These are phyloP conservation scores for Pseudomyrmex pallidus DNA, from an alignment of 1,140 invertebrate species.

Conservation along the genomic window DNA sequence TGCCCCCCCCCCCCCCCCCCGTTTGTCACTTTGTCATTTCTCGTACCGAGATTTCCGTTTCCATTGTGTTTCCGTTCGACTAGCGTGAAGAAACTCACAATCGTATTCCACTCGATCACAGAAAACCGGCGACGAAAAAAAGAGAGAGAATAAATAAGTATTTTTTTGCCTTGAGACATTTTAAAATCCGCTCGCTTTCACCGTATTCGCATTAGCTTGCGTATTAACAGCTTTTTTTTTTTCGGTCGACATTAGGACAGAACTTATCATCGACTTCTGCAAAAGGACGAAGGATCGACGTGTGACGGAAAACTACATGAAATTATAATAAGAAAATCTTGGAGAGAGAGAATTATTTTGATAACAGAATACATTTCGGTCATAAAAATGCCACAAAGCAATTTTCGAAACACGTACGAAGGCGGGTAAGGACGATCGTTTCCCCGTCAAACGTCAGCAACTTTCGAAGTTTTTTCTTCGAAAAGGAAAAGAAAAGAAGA, in stretches of 20 bases:
- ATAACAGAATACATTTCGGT: neutral
- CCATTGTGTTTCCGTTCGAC: neutral
- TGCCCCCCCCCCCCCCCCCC: too few relatives aligned
- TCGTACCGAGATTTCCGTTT: neutral
- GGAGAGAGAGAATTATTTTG: neutral
- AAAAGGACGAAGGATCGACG: neutral
- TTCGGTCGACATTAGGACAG: neutral
- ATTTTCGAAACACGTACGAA: neutral
- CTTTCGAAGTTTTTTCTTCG: neutral
- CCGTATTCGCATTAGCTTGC: neutral
- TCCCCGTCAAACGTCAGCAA: neutral
- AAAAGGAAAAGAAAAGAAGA: neutral
- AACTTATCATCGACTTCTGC: neutral
- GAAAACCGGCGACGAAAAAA: neutral
- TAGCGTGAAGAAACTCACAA: too few relatives aligned
- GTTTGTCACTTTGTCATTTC: constrained; percentile 9
- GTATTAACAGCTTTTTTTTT: neutral
- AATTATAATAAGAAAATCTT: too few relatives aligned
- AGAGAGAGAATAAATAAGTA: neutral
- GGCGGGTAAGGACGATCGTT: neutral
- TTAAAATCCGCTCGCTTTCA: constrained; percentile 8
- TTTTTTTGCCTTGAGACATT: constrained; percentile 15
- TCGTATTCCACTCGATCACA: too few relatives aligned
- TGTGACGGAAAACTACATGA: neutral
- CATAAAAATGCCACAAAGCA: neutral